Base-by-base conservation (phyloP, 2,113 vertebrate genomes). In the Bubo scandiacus region DNA sequence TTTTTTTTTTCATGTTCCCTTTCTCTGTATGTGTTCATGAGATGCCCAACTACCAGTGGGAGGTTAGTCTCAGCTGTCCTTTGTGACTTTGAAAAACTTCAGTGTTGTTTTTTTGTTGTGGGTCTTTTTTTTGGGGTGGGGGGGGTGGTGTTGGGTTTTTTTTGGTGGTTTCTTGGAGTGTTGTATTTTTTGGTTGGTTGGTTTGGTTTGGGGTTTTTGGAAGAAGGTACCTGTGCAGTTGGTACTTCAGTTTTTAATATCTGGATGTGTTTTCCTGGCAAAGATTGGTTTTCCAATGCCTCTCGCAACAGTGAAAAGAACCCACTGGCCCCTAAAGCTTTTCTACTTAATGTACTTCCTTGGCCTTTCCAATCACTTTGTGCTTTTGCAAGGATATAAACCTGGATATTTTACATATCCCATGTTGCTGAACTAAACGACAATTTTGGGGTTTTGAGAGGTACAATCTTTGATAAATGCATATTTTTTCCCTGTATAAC, bases 381-480 rank as follows among this genome's bases (percentile, higher is more conserved):
- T 88, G 74, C 61, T 95, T 85, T 88, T 70, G 32, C 38, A 81
- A 38, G 32, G 32, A 8, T 62, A 21, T 66, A 57, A 77, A 30
- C 32, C 67, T 73, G 42, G 25, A 22, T 90, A 34, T 92, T 88
- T 95, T 81, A 62, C 62, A 19, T 75, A 82, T 93, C 73, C 62
- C 54, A 4, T 84, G 59, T 81, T 92, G 47, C 75, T 93, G 66
- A 90, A 68, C 59, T 59, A 86, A 93, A 63, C 86, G 20, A 59
- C 51, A 77, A 1, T 65, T 77, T 65, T 4, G 17, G 45, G 40
- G 14, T 7, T n/a, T 81, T 66, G 67, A 81, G 70, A 92, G 43
- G 32, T 72, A 29, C 1, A 13, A 66, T 25, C 59, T 88, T 75
- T 93, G 86, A 73, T 61, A 88, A 86, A 86, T 52, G 58, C 22